Base-by-base conservation (phyloP, 2,113 vertebrate genomes). In the Atlantisia rogersi region DNA sequence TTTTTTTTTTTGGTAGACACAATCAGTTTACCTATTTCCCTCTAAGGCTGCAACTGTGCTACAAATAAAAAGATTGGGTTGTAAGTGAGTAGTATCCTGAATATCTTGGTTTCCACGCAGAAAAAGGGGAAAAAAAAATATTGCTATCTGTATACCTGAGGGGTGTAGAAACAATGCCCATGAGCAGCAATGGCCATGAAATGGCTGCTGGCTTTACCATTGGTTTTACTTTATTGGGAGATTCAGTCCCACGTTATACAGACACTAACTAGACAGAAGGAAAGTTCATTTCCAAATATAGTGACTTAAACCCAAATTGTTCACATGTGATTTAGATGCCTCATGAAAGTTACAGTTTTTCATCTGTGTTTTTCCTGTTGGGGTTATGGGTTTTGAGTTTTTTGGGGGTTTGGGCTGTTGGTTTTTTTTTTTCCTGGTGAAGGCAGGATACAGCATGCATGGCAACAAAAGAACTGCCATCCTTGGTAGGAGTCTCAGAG, bases 361-460 rank as follows among this genome's bases (percentile, higher is more conserved):
- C 4, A 2, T 48, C 29, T 35, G 8, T 22, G 3, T 0, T 31
- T 60, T 52, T 53, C 52, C 56, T 44, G 4, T 70, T 78, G 32
- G 19, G 17, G 28, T 52, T 62, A 58, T 25, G 28, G 9, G 5
- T 9, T 11, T 53, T 53, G 52, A 24, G 24, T 52, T 52, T 52
- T 53, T 53, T 53, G 25, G 50, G 5, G 21, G 48, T 22, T 48
- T 48, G 48, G 21, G 52, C 26, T 53, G 14, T 53, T 52, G 50
- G 12, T 12, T 52, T 9, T 0, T n/a, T 71, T 79, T 9, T 0
- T n/a, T 71, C 75, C 28, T 60, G 20, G 15, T 55, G 48, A 87
- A 86, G 63, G 28, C 40, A 65, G 42, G 35, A 28, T 86, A 15
- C 21, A 78, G 16, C 9, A n/a, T 32, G 14, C 17, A 48, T 19